These are phyloP conservation scores for Heliornis fulica DNA, from an alignment of 2,113 vertebrate genomes.

Conservation along the genomic window DNA sequence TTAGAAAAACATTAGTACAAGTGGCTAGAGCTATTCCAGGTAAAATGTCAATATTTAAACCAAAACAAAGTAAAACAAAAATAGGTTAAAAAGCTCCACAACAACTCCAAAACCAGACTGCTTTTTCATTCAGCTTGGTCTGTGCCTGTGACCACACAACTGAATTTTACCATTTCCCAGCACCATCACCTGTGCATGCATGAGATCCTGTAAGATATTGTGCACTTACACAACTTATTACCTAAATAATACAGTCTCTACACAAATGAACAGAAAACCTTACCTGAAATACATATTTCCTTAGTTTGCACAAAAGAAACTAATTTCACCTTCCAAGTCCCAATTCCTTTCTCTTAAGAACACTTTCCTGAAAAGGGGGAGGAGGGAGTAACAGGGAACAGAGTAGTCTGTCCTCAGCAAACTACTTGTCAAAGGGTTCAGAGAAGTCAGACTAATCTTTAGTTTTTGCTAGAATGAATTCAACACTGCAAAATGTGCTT, in stretches of 20 bases:
- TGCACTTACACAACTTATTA: neutral
- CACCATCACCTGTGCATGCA: neutral
- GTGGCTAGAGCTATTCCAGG: neutral
- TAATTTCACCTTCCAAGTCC: neutral
- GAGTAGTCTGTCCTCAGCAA: neutral
- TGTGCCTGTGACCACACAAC: neutral
- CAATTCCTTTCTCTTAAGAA: neutral
- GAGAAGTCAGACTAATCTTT: neutral
- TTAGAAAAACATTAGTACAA: neutral
- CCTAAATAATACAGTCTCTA: neutral
- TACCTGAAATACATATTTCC: neutral
- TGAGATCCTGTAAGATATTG: neutral
- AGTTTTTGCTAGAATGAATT: neutral
- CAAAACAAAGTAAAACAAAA: neutral
- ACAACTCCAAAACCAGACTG: neutral
- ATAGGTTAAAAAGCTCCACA: neutral
- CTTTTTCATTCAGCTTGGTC: neutral
- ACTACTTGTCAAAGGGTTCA: neutral
- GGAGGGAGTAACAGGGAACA: too few relatives aligned
- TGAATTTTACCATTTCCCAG: neutral
- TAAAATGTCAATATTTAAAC: neutral
- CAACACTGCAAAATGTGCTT: neutral
- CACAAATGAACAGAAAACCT: neutral
- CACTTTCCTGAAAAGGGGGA: neutral
- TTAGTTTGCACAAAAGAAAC: neutral